Evolutionary conservation across 1,140 invertebrate genomes (phyloP), one percentile per base, ranked within the genome.

Genomic region (Formica exsecta): DNA sequence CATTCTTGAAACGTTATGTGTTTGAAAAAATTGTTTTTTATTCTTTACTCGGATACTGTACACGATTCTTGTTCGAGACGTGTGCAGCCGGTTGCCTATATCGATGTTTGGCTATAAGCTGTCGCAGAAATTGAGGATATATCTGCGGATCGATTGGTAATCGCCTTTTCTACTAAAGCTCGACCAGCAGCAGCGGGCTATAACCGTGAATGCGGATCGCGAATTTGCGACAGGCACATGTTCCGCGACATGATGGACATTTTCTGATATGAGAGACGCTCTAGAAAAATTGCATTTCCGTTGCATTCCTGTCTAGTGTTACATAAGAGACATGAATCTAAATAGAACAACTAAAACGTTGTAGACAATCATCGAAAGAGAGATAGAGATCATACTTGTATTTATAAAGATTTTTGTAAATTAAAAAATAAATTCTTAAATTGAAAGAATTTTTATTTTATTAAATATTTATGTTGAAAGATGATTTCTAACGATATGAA

Each of bases 131-230:
- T 80, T 32, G 41, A 38, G 41, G 32, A 6, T 70, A 54, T 68
- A 70, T 68, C 41, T n/a, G 29, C 32, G 48, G 16, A 66, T 66
- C 62, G 75, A 79, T 66, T n/a, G 29, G 48, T 70, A 80, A 80
- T 80, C 77, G 65, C 48, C 65, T 80, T 80, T 70, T n/a, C 76
- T 8, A 51, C 48, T 19, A 48, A 48, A 68, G n/a, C 48, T 4
- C 48, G 32, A 57, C 9, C 32, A 36, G 19, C 16, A 29, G 25
- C 32, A 36, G 3, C 22, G 48, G 19, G 4, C 57, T 57, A n/a
- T n/a, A 22, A 25, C 44, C 44, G 22, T 68, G 62, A 79, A 79
- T 68, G 41, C 41, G n/a, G 16, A 54, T 32, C 44, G 44, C 76
- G 48, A 70, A 70, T 80, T 51, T 54, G 44, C 32, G 22, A 19